Evolutionary conservation across 2,888 invertebrate genomes (phyloP).

Genomic region (Apotomis betuletana): DNA sequence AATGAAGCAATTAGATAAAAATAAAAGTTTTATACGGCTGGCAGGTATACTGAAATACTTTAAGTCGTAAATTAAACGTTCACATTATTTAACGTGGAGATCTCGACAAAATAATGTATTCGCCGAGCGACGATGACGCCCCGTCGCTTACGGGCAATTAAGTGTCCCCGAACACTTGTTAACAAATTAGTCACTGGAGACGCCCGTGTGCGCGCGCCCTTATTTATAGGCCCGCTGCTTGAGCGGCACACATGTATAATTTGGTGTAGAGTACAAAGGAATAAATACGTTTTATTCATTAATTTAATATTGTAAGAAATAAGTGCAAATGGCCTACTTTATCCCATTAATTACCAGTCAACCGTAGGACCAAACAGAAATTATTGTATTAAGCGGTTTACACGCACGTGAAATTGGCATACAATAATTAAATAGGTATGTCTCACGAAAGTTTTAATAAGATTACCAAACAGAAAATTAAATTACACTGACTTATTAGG

Average conservation of each 20-base stretch:
- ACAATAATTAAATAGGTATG: too few relatives aligned
- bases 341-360: too few relatives aligned
- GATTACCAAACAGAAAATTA: too few relatives aligned
- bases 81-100: conserved; percentile 66
- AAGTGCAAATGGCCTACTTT: too few relatives aligned
- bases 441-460: too few relatives aligned
- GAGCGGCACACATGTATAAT: conserved; percentile 36
- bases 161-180: conserved; percentile 76
- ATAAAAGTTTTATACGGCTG: conserved; percentile 23
- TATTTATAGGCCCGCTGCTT: conserved; percentile 62
- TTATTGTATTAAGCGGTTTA: too few relatives aligned
- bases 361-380: too few relatives aligned
- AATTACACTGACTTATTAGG: too few relatives aligned
- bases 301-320: neutral
- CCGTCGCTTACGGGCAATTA: conserved; percentile 73
- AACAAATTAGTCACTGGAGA: conserved; percentile 76
- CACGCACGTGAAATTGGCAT: too few relatives aligned
- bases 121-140: conserved; percentile 71
- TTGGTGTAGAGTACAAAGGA: conserved; percentile 1
- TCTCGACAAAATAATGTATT: conserved; percentile 69
- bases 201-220: conserved; percentile 63
- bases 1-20: conserved; percentile 22
- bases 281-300: neutral
- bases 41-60: conserved; percentile 25
- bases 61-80: conserved; percentile 60